These are phyloP conservation scores for Drosophila limbata DNA, from an alignment of 2,888 invertebrate species.

Conservation along the genomic window DNA sequence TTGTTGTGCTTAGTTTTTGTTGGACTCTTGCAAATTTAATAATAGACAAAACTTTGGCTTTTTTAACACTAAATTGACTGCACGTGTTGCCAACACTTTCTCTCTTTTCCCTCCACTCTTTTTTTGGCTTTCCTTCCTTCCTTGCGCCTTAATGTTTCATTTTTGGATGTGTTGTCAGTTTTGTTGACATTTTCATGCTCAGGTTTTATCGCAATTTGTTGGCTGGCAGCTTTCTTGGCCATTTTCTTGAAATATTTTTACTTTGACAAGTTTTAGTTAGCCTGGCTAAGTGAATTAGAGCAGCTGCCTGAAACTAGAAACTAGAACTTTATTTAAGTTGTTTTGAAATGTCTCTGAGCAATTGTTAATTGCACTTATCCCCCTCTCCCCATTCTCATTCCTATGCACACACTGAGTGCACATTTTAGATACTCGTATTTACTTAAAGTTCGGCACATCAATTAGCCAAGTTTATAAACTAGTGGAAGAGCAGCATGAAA, in stretches of 20 bases:
- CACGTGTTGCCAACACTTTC: constrained; percentile 36
- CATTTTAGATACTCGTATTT: constrained; percentile 32
- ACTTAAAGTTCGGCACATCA: constrained; percentile 52
- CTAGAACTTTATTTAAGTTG: constrained; percentile 66
- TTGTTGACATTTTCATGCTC: constrained; percentile 65
- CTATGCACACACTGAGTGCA: background rate
- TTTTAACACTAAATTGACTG: constrained; percentile 60
- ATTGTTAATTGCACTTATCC: constrained; percentile 23
- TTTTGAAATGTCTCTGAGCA: constrained; percentile 55
- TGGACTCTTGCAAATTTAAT: constrained; percentile 63
- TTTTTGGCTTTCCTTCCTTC: background rate
- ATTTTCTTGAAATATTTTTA: constrained; percentile 49
- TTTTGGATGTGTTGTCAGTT: constrained; percentile 39
- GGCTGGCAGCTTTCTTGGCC: constrained; percentile 44
- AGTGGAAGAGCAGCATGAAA: background rate
- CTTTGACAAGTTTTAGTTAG: constrained; percentile 56
- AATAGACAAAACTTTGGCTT: constrained; percentile 63
- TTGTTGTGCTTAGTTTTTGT: constrained; percentile 39
- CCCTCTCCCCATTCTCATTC: background rate
- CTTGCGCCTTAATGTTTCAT: constrained; percentile 18
- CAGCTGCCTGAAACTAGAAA: constrained; percentile 57
- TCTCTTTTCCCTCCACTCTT: background rate
- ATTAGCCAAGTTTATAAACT: constrained; percentile 43
- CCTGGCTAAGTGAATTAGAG: constrained; percentile 59
- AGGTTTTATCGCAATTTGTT: constrained; percentile 57